These are phyloP conservation scores for Lasioglossum morio DNA, from an alignment of 2,888 invertebrate genomes.

Conservation along the genomic window DNA sequence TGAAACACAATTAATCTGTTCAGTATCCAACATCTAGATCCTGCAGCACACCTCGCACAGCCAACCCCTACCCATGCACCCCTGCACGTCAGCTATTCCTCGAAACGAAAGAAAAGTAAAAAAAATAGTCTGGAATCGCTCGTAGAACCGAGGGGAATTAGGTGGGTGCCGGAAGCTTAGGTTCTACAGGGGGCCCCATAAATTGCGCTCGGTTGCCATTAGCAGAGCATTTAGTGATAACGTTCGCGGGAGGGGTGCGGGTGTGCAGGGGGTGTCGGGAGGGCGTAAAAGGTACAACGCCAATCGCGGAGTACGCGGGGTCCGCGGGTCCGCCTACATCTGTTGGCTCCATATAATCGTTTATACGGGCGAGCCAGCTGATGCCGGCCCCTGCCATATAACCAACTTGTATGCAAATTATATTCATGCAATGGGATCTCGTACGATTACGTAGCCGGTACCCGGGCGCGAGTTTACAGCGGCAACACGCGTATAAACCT, in stretches of 20 bases:
- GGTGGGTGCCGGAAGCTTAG: neutral
- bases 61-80: neutral
- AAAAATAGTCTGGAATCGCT: neutral
- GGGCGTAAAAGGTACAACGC: conserved; percentile 71
- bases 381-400: conserved; percentile 81
- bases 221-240: conserved; percentile 79
- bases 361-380: conserved; percentile 84
- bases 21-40: neutral
- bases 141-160: neutral
- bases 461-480: conserved; percentile 83
- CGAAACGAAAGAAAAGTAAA: neutral
- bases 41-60: neutral
- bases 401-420: conserved; percentile 85
- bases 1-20: neutral
- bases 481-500: conserved; percentile 84
- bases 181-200: conserved; percentile 57
- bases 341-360: conserved; percentile 84
- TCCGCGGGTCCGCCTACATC: conserved; percentile 82
- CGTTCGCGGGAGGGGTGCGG: conserved; percentile 48
- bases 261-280: conserved; percentile 15
- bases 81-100: neutral
- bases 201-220: conserved; percentile 78
- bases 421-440: conserved; percentile 84
- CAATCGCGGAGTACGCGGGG: conserved; percentile 70
- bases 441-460: conserved; percentile 82